Base-by-base conservation (phyloP, 1,140 invertebrate species). In the Drosophila rhopaloa region DNA sequence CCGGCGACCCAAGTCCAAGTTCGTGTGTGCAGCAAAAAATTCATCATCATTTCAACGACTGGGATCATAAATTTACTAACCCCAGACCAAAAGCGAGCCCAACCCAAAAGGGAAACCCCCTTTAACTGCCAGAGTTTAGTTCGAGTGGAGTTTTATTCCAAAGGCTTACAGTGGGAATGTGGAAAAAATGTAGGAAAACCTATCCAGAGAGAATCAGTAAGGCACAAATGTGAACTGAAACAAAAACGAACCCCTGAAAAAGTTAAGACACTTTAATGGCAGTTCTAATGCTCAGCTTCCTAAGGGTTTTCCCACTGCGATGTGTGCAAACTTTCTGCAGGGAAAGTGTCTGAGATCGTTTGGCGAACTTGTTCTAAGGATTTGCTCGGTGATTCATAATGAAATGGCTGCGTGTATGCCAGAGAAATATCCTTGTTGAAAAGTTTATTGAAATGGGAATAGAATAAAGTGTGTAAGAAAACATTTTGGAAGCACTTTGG, bases 1-100 rank as follows among this genome's bases (percentile, higher is more conserved):
- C 63, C 77, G 73, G 63, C 68, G 74, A 75, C 78, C 82, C 81
- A 85, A 76, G 57, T 82, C 75, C 55, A 48, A 41, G 24, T 68
- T 68, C 59, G 50, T 68, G 67, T 68, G 65, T 38, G 65, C 77
- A 70, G 59, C 60, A 88, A 88, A 86, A 86, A 86, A 76, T 86
- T 86, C 83, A 81, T 79, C 83, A 83, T 86, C 82, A 86, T 86
- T 88, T 72, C 79, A 84, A 47, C 60, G 79, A 85, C 82, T 82
- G 66, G 83, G 67, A 86, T 88, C 82, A 86, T 86, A 86, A 86
- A 86, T 88, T 83, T 86, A 83, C 66, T 86, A 88, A 83, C 83
- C 82, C 82, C 84, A 60, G 74, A 44, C 43, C 63, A 13, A 13
- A 14, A 19, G n/a, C 24, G 38, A 16, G 44, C 68, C 68, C 43